Base-by-base conservation (phyloP, 2,888 invertebrate genomes). In the Oligia fasciuncula region DNA sequence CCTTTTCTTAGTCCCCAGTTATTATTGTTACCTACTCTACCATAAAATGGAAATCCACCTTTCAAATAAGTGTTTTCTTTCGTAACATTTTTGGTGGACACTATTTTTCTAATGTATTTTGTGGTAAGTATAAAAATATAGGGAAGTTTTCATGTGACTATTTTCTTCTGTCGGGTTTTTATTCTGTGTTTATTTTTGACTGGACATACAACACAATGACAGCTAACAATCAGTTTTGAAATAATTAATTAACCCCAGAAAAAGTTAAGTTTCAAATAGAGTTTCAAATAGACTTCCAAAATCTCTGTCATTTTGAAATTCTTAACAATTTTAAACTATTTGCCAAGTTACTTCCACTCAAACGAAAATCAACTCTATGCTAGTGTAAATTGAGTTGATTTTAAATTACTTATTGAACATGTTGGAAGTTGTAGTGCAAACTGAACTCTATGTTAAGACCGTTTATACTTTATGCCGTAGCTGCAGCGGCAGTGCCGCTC, bases 61-160 rank as follows among this genome's bases (percentile, higher is more conserved):
- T 78, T 54, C 66, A 82, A 77, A 80, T 80, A 68, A 63, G 51
- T 80, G 51, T 85, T 80, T 81, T 80, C 51, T 77, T 79, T 62
- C 62, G 23, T 9, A 63, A 68, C 60, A 79, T 79, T 79, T 75
- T 49, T 2, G 14, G 8, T 5, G 4, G 9, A 40, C 35, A 29
- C 9, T 19, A 69, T 69, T 40, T 60, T 69, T 54, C 23, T 57
- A 23, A 66, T 81, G n/a, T 77, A 49, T 72, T 79, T 70, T 35
- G 57, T 35, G 8, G 13, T 49, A 23, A 46, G 29, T 1, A 29
- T 29, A 62, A 35, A 68, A 76, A 72, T 62, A 73, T 17, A 29
- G 43, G 1, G 1, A 68, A 13, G 14, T 76, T 73, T 70, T 46
- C 1, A 6, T 60, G 8, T 13, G 4, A 60, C 4, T 49, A 54